phyloP scores from a whole-genome alignment of 2,888 invertebrate genomes.

The Platerodrilus igneus region DNA sequence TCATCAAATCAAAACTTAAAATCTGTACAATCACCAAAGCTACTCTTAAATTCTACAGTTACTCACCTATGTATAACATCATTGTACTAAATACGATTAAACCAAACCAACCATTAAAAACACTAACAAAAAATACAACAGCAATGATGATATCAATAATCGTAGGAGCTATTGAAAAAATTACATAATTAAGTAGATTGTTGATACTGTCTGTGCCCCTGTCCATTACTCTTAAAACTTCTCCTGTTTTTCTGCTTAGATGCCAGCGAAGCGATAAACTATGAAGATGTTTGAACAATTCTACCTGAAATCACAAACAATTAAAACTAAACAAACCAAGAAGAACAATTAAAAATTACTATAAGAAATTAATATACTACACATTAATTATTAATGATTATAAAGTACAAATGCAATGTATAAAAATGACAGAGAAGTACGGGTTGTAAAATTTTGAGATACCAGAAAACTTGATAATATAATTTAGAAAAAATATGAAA shows the following conservation, averaged over 20 bases:
- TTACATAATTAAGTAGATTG: slow-evolving; percentile 83
- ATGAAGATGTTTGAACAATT: slow-evolving; percentile 84
- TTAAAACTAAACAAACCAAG: neutral
- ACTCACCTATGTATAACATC: slow-evolving; percentile 85
- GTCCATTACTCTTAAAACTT: slow-evolving; percentile 95
- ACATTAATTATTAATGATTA: too few species aligned
- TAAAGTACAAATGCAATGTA: too few species aligned
- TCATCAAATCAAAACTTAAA: too few species aligned
- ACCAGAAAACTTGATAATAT: too few species aligned
- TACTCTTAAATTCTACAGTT: too few species aligned
- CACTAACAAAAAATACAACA: slow-evolving; percentile 78
- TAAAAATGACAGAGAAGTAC: too few species aligned
- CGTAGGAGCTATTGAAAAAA: slow-evolving; percentile 92
- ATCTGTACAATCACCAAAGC: too few species aligned
- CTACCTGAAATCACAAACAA: slow-evolving; percentile 59
- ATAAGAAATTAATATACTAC: too few species aligned
- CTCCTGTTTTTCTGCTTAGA: slow-evolving; percentile 90
- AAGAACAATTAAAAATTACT: too few species aligned
- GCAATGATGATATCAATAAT: slow-evolving; percentile 90
- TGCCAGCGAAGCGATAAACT: slow-evolving; percentile 92
- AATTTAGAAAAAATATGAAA: too few species aligned
- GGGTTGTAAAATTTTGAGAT: too few species aligned
- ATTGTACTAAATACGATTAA: slow-evolving; percentile 92
- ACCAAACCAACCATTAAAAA: slow-evolving; percentile 93
- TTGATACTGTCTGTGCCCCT: slow-evolving; percentile 95